Conservation (phyloP, 2,113 vertebrate species). For the Spheniscus mendiculus region DNA sequence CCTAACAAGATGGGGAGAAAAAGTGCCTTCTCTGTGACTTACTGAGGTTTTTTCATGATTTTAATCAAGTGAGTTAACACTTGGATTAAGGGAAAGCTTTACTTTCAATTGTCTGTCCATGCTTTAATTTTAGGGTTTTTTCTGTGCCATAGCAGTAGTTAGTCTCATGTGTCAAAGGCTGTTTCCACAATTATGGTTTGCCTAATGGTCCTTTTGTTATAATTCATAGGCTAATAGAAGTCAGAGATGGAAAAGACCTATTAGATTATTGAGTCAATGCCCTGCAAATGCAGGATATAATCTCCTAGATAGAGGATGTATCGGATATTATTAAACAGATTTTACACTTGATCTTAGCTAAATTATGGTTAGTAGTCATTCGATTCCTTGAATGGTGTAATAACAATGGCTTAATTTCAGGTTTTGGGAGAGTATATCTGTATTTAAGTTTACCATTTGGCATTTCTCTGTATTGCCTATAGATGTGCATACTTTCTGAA, state of each 20-base stretch:
- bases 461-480: neutral
- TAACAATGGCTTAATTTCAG: neutral
- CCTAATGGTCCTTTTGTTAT: constrained; percentile 71
- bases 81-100: constrained; percentile 4
- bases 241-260: constrained; percentile 68
- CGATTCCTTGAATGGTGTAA: neutral
- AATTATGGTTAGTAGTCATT: constrained; percentile 16
- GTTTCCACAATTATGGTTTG: constrained; percentile 69
- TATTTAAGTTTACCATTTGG: neutral
- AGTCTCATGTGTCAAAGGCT: constrained; percentile 60
- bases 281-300: constrained; percentile 58
- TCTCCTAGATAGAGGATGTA: constrained; percentile 40
- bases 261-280: constrained; percentile 65
- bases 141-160: constrained; percentile 20
- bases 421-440: neutral
- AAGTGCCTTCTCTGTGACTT: neutral
- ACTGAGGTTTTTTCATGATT: neutral
- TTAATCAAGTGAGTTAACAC: neutral
- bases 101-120: neutral
- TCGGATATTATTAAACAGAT: constrained; percentile 41
- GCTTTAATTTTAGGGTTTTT: constrained; percentile 43
- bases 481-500: neutral
- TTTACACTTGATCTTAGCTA: constrained; percentile 59
- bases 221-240: constrained; percentile 71
- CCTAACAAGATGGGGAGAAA: neutral